Conservation (phyloP, 1,140 invertebrate species). For the Tetramorium alpestre region DNA sequence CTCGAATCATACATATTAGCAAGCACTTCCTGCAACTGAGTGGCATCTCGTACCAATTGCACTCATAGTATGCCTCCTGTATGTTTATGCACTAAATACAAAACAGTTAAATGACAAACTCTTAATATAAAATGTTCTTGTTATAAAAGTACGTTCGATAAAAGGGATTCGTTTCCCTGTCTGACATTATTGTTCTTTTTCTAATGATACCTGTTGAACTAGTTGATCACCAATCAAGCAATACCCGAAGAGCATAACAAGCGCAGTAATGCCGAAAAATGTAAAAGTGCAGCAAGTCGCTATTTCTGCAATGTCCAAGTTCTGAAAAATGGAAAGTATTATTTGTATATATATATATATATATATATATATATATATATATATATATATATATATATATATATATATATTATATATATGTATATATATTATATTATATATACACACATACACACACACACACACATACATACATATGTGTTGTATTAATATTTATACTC, state of each 20-base stretch:
- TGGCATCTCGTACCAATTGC: slow-evolving; percentile 64
- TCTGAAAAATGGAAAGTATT: slow-evolving; percentile 35
- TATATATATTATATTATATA: no score
- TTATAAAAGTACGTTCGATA: not conserved
- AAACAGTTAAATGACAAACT: not conserved
- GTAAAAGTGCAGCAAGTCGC: slow-evolving; percentile 55
- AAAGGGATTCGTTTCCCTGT: not conserved
- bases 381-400: no score
- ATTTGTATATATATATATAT: not conserved
- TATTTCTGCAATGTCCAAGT: slow-evolving; percentile 35
- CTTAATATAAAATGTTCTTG: not conserved
- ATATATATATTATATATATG: not conserved
- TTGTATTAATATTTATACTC: no score
- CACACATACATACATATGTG: no score
- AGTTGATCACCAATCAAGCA: slow-evolving; percentile 72
- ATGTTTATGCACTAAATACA: slow-evolving; percentile 57
- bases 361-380: not conserved
- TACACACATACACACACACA: no score
- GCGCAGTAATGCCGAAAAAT: slow-evolving; percentile 47
- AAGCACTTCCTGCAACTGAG: slow-evolving; percentile 1
- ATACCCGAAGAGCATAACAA: slow-evolving; percentile 67
- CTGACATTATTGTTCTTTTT: not conserved
- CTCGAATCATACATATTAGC: slow-evolving; percentile 63
- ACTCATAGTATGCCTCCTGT: slow-evolving; percentile 64
- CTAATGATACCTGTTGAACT: slow-evolving; percentile 61